Evolutionary conservation across 2,888 invertebrate genomes (phyloP).

Genomic region (Ormyrus pomaceus): DNA sequence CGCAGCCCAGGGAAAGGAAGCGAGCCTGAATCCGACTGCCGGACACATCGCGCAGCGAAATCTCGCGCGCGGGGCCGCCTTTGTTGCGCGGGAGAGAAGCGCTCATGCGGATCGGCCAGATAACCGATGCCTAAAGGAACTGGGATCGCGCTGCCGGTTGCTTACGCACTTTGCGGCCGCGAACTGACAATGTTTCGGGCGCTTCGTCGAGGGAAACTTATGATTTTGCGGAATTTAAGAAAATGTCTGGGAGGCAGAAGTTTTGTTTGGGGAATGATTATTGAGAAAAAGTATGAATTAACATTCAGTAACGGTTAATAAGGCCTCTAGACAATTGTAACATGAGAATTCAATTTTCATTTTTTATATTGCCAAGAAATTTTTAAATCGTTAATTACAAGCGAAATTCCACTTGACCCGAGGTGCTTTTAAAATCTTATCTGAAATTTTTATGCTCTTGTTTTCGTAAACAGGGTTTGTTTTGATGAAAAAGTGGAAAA

Average conservation of each 20-base stretch:
- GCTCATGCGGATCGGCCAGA: slow-evolving; percentile 33
- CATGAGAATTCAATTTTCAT: too few species aligned
- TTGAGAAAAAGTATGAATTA: too few species aligned
- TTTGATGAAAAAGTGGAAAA: slow-evolving; percentile 1
- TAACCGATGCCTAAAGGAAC: slow-evolving; percentile 12
- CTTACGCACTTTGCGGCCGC: slow-evolving; percentile 1
- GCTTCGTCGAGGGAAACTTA: not conserved
- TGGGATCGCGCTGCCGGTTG: not conserved
- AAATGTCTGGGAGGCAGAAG: too few species aligned
- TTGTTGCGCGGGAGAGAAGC: slow-evolving; percentile 17
- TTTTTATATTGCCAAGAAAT: too few species aligned
- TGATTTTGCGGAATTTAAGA: too few species aligned
- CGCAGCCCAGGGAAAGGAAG: slow-evolving; percentile 35
- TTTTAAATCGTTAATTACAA: too few species aligned
- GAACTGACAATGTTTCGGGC: not conserved
- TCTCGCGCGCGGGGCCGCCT: slow-evolving; percentile 23
- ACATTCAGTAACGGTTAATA: too few species aligned
- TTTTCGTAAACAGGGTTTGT: slow-evolving; percentile 5
- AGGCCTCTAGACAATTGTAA: too few species aligned
- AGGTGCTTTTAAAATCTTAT: too few species aligned
- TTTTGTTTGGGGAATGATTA: too few species aligned
- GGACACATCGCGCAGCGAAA: slow-evolving; percentile 39
- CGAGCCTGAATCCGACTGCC: slow-evolving; percentile 21
- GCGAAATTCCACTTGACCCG: too few species aligned
- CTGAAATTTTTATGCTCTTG: too few species aligned